These are phyloP conservation scores for Helicorthomorpha holstii DNA, from an alignment of 1,140 invertebrate genomes.

Conservation along the genomic window DNA sequence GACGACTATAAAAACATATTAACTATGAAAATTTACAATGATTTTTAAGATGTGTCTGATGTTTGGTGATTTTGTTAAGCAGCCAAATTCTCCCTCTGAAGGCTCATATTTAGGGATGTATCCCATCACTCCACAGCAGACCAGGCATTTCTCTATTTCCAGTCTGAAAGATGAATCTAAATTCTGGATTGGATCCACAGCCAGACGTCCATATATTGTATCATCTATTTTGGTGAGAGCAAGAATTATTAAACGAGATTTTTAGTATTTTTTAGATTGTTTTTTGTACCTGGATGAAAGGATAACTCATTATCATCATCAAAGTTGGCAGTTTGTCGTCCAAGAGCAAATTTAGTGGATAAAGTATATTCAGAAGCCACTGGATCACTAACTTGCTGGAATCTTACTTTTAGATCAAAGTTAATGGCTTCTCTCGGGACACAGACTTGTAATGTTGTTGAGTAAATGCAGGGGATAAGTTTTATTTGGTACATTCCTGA, in stretches of 20 bases:
- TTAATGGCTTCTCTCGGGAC: constrained; percentile 20
- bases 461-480: constrained; percentile 25
- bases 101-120: constrained; percentile 29
- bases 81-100: constrained; percentile 24
- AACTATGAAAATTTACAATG: constrained; percentile 18
- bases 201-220: constrained; percentile 25
- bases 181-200: constrained; percentile 23
- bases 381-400: constrained; percentile 28
- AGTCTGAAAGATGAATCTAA: constrained; percentile 21
- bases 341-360: constrained; percentile 23
- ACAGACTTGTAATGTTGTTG: constrained; percentile 16
- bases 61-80: constrained; percentile 22
- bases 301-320: constrained; percentile 20
- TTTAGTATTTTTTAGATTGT: not conserved
- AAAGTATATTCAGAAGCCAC: constrained; percentile 23
- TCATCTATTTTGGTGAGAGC: constrained; percentile 17
- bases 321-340: constrained; percentile 21
- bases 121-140: constrained; percentile 29
- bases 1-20: not conserved
- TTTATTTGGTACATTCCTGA: constrained; percentile 24
- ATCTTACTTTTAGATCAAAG: constrained; percentile 26
- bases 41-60: constrained; percentile 25
- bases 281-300: constrained; percentile 19
- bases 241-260: not conserved
- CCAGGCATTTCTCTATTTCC: constrained; percentile 26